A percentile compares a stretch with the other conserved stretches of the same genome.
Conservation (phyloP, 2,888 invertebrate genomes). For the Heteromyza rotundicornis region DNA sequence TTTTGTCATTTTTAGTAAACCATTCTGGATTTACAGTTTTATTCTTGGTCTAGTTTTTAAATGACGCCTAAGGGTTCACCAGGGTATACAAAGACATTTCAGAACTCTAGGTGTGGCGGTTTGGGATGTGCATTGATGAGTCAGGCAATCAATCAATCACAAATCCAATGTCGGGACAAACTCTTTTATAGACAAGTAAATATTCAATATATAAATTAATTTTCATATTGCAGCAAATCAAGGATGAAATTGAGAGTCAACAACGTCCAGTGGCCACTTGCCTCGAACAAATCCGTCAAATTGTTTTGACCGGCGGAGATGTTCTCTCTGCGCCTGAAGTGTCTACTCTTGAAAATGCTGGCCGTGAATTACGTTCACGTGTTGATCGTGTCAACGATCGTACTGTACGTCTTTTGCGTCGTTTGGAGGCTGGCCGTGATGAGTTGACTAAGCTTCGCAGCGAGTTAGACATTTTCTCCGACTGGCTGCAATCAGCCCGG, state of each 20-base stretch:
- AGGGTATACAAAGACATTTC: too few relatives aligned
- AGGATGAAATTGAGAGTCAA: slow-evolving; percentile 88
- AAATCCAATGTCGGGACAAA: too few relatives aligned
- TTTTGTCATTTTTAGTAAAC: too few relatives aligned
- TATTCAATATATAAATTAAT: slow-evolving; percentile 1
- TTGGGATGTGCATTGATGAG: too few relatives aligned
- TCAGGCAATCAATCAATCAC: too few relatives aligned
- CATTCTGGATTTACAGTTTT: too few relatives aligned
- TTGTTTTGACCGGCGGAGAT: slow-evolving; percentile 88
- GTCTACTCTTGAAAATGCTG: slow-evolving; percentile 83
- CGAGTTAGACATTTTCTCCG: slow-evolving; percentile 80
- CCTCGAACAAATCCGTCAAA: slow-evolving; percentile 87
- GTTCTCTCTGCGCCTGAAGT: slow-evolving; percentile 93
- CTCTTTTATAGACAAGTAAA: not conserved
- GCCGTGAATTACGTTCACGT: slow-evolving; percentile 80
- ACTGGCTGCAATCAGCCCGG: slow-evolving; percentile 84
- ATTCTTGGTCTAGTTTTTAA: too few relatives aligned
- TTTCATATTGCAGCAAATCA: slow-evolving; percentile 71
- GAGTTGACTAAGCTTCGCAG: slow-evolving; percentile 86
- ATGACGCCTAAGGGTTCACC: too few relatives aligned
- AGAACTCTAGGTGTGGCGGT: too few relatives aligned
- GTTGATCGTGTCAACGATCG: slow-evolving; percentile 84
- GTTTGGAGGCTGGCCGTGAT: slow-evolving; percentile 80
- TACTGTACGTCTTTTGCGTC: slow-evolving; percentile 77
- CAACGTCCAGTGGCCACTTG: slow-evolving; percentile 83